A percentile compares a stretch with the other conserved stretches of the same genome.
Evolutionary conservation across 2,888 invertebrate genomes (phyloP).

Genomic region (Spilosoma lubricipeda): DNA sequence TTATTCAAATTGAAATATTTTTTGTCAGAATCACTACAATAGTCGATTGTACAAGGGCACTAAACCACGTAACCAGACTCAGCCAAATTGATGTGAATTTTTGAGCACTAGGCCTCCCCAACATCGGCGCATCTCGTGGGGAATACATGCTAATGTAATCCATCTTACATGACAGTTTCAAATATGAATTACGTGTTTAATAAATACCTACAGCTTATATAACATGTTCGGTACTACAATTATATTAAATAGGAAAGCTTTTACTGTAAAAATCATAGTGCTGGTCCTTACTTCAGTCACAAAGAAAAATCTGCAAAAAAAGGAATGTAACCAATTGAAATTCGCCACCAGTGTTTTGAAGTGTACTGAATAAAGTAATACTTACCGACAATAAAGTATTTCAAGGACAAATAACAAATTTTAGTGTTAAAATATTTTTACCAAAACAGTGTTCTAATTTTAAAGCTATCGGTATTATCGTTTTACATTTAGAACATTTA

Average conservation of each 20-base stretch:
- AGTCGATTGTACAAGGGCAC: not conserved
- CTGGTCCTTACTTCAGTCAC: not conserved
- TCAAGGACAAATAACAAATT: not conserved
- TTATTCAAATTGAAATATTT: not conserved
- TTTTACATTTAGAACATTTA: no score
- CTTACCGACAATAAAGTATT: not conserved
- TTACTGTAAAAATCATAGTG: not conserved
- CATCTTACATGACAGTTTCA: not conserved
- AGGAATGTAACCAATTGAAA: not conserved
- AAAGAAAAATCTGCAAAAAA: not conserved
- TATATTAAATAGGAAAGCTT: not conserved
- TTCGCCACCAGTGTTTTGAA: not conserved
- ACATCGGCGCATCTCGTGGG: not conserved
- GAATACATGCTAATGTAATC: not conserved
- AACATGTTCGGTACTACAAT: not conserved
- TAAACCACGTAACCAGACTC: not conserved
- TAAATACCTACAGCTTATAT: not conserved
- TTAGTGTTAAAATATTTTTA: no score
- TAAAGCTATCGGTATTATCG: no score
- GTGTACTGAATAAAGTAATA: not conserved
- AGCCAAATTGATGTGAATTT: not conserved
- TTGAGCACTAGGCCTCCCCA: not conserved
- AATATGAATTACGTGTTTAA: conserved; percentile 1
- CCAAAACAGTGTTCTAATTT: no score
- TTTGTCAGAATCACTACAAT: not conserved